Base-by-base conservation (phyloP, 2,888 invertebrate genomes). In the Amiota mariae region DNA sequence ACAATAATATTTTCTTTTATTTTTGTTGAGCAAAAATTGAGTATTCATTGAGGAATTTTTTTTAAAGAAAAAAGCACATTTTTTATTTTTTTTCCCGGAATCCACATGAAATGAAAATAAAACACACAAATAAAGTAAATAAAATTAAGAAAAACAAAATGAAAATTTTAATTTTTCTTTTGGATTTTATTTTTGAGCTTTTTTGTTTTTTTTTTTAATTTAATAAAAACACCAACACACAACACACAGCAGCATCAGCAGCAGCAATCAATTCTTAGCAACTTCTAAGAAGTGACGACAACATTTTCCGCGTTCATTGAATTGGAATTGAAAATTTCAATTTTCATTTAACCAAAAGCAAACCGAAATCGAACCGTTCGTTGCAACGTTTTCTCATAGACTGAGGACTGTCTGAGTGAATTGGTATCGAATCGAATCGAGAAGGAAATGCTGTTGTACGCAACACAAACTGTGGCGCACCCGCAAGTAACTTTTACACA, bases 341-440 rank as follows among this genome's bases (percentile, higher is more conserved):
- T 36, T 36, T 36, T 36, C 36, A 36, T 36, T 36, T 36, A 36
- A 64, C 18, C 24, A 12, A 36, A 59, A 36, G 70, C 68, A 20
- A 71, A 67, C 63, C 70, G 63, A 68, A 72, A 18, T 59, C 20
- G 70, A 51, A 72, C 68, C 71, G 72, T 81, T 77, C 79, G 74
- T 78, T 78, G 78, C 87, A 80, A 86, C 88, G 88, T 83, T 87
- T 86, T 84, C 88, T 87, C 87, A 84, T 81, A 85, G 87, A 88
- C 87, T 87, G 79, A 82, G 67, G 71, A 59, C 72, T n/a, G n/a
- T n/a, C n/a, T 36, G 36, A 36, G 36, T 36, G 6, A 36, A 36
- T 36, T 36, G 36, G 36, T 36, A 75, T 57, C 20, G 67, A 20
- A 75, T 57, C 20, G 67, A 20, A 15, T 20, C 54, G 24, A 47